phyloP scores from a whole-genome alignment of 2,797 vertebrate species.

The Falco naumanni region DNA sequence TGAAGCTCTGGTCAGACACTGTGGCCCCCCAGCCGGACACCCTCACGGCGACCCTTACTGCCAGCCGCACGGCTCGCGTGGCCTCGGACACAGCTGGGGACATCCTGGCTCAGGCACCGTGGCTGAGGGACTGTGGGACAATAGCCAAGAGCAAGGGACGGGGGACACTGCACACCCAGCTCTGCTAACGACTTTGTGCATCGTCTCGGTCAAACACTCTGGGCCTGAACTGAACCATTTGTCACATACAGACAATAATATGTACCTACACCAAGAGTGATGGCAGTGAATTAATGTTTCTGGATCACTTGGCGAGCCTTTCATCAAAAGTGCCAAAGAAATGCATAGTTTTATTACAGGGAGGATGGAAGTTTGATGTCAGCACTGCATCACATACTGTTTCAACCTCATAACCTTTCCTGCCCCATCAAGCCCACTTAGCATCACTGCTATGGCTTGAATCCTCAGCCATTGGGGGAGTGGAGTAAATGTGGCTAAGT shows the following conservation, averaged over 20 bases:
- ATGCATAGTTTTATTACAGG: not conserved
- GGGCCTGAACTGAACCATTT: not conserved
- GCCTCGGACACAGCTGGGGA: accelerated
- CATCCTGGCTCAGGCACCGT: too few relatives aligned
- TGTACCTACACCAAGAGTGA: not conserved
- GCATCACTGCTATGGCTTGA: not conserved
- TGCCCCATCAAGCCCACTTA: not conserved
- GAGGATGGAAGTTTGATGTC: not conserved
- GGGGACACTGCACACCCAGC: not conserved
- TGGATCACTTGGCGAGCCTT: not conserved
- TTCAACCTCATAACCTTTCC: not conserved
- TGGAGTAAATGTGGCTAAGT: not conserved
- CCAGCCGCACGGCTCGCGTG: accelerated
- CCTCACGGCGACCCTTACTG: not conserved
- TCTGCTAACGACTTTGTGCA: not conserved
- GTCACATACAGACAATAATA: not conserved
- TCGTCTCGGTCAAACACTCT: too few relatives aligned
- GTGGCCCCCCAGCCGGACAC: not conserved
- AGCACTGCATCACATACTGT: not conserved
- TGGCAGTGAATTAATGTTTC: not conserved
- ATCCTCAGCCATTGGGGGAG: not conserved
- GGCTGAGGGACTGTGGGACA: not conserved
- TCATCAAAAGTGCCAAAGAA: not conserved
- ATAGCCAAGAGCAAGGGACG: accelerated
- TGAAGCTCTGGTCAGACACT: not conserved